Conservation (phyloP, 2,888 invertebrate species). For the Rhimphoctona megacephalus region DNA sequence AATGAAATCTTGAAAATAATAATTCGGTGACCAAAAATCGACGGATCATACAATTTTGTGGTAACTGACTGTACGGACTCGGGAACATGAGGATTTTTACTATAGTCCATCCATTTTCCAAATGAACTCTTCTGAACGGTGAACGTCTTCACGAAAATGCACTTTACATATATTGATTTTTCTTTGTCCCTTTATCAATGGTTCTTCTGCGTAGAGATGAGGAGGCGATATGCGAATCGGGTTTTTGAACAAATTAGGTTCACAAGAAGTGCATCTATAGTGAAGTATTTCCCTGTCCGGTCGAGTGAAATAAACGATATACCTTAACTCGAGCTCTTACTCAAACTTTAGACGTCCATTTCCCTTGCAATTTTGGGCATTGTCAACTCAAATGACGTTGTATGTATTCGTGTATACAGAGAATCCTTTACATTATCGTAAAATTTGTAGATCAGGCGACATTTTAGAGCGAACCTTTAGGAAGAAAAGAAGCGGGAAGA, state of each 20-base stretch:
- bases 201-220: background rate
- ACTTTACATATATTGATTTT: slow-evolving; percentile 3
- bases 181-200: background rate
- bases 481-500: slow-evolving; percentile 8
- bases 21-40: background rate
- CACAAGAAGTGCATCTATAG: background rate
- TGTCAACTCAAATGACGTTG: background rate
- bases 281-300: slow-evolving; percentile 22
- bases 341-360: slow-evolving; percentile 11
- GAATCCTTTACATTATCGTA: slow-evolving; percentile 35
- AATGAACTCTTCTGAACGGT: background rate
- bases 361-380: background rate
- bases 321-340: slow-evolving; percentile 3
- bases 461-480: slow-evolving; percentile 20
- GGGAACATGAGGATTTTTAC: background rate
- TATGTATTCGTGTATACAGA: background rate
- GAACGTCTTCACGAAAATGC: background rate
- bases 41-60: background rate
- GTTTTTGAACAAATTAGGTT: background rate
- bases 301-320: slow-evolving; percentile 49
- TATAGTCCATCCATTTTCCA: background rate
- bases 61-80: background rate
- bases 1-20: background rate
- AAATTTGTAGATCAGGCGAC: slow-evolving; percentile 36
- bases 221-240: background rate